Base-by-base conservation (phyloP, 92 coral and sea anemone genomes). In the Paramuricea clavata region DNA sequence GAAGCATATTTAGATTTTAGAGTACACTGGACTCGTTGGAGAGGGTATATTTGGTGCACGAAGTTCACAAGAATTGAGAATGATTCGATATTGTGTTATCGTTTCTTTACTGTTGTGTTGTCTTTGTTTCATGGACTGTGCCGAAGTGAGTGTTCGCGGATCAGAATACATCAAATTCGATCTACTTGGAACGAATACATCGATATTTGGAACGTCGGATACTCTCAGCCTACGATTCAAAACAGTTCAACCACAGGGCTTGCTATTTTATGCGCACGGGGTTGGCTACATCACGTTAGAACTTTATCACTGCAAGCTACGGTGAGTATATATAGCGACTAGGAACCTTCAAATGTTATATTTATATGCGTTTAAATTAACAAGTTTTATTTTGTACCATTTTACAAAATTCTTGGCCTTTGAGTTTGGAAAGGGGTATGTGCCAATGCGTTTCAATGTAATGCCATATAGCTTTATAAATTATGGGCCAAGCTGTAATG, bases 241-340 rank as follows among this genome's bases (percentile, higher is more conserved):
- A 81, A 94, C 98, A 17, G 82, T 95, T 21, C 86, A 91, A 22
- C 95, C 95, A 1, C 85, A 90, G n/a, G 98, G 98, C 22, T 76
- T 95, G 26, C 72, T 95, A 12, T 25, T 92, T n/a, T 86, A 95
- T 75, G 92, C 95, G 56, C 90, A 93, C 70, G 98, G 98, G 0
- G 91, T 90, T 56, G 96, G 98, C 8, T 94, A 95, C 54, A 62
- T 95, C n/a, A 85, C 94, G n/a, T 76, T 95, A 31, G 98, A 95
- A 49, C 88, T 95, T n/a, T 72, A 94, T 59, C 98, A 95, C 13
- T 94, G 98, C 36, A 90, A 85, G 72, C 62, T 95, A 17, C 88
- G 98, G 98, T 95, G 76, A 49, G 93, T 76, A 9, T 32, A 49
- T 73, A 33, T 36, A 50, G 15, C 9, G 27, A n/a, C 3, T 25